These are phyloP conservation scores for Deladenus siricidicola DNA, from an alignment of 2,888 invertebrate species.

Conservation along the genomic window DNA sequence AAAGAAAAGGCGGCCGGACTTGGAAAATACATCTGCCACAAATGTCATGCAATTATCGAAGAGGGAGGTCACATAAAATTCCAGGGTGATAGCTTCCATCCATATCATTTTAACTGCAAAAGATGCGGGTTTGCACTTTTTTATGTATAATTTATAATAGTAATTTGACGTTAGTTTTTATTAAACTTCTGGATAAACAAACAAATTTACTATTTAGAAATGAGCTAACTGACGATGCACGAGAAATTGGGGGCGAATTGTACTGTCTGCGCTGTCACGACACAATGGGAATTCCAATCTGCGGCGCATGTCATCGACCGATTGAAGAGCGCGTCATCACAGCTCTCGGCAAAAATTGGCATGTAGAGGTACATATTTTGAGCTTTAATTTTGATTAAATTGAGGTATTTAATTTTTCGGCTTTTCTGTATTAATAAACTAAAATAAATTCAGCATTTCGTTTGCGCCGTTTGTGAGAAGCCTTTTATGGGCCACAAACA, in stretches of 20 bases:
- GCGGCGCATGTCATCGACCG: conserved; percentile 94
- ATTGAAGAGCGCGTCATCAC: conserved; percentile 95
- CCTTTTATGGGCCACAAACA: conserved; percentile 97
- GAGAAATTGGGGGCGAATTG: conserved; percentile 80
- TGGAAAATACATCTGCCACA: conserved; percentile 74
- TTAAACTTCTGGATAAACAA: no score
- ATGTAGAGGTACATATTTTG: conserved; percentile 71
- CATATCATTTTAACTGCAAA: conserved; percentile 96
- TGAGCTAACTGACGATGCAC: conserved; percentile 86
- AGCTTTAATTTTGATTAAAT: no score
- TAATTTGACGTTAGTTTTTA: no score
- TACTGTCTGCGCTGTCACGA: conserved; percentile 79
- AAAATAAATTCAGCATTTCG: no score
- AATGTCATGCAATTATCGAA: conserved; percentile 62
- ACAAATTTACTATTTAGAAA: no score
- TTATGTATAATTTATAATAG: no score
- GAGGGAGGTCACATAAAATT: conserved; percentile 58
- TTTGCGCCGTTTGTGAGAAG: conserved; percentile 98
- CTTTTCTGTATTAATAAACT: no score
- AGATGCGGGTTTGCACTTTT: conserved; percentile 57
- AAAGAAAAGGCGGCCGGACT: conserved; percentile 85
- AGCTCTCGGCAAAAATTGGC: conserved; percentile 95
- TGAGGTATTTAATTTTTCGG: no score
- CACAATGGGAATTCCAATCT: conserved; percentile 99
- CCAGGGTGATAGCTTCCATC: conserved; percentile 88